Conservation (phyloP, 2,888 invertebrate species). For the Tillus elongatus region DNA sequence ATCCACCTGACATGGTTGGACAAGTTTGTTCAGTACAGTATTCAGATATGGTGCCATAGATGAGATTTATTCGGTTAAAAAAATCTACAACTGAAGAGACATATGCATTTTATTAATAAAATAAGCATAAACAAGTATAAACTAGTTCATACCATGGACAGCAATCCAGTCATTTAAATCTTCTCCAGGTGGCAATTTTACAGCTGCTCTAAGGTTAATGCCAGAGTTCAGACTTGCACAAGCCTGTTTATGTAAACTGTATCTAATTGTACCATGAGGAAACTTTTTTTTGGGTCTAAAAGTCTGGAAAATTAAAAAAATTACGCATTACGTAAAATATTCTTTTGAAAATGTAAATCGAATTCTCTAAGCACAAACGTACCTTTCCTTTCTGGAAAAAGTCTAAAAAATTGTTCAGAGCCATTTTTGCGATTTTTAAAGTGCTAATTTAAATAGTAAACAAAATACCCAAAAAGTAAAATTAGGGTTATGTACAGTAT, state of each 20-base stretch:
- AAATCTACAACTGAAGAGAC: constrained; percentile 74
- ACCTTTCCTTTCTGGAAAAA: constrained; percentile 74
- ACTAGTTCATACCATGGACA: constrained; percentile 73
- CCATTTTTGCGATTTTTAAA: constrained; percentile 41
- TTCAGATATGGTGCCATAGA: constrained; percentile 82
- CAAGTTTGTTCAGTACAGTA: constrained; percentile 75
- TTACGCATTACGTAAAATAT: neutral
- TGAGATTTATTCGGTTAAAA: constrained; percentile 85
- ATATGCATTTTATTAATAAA: too few relatives aligned
- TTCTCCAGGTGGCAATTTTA: constrained; percentile 73
- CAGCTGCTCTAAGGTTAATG: constrained; percentile 72
- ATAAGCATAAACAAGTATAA: too few relatives aligned
- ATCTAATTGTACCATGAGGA: constrained; percentile 75
- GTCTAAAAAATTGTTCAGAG: constrained; percentile 62
- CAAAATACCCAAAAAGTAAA: too few relatives aligned
- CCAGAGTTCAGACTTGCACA: constrained; percentile 85
- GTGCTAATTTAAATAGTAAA: constrained; percentile 12
- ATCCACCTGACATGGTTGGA: constrained; percentile 85
- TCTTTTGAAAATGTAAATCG: neutral
- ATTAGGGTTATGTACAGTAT: too few relatives aligned
- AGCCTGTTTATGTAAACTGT: constrained; percentile 82
- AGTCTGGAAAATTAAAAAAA: constrained; percentile 52
- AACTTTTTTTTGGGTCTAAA: constrained; percentile 84
- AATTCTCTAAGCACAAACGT: constrained; percentile 22
- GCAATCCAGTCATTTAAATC: constrained; percentile 87